Conservation (phyloP, 2,888 invertebrate genomes). For the Melipona bicolor region DNA sequence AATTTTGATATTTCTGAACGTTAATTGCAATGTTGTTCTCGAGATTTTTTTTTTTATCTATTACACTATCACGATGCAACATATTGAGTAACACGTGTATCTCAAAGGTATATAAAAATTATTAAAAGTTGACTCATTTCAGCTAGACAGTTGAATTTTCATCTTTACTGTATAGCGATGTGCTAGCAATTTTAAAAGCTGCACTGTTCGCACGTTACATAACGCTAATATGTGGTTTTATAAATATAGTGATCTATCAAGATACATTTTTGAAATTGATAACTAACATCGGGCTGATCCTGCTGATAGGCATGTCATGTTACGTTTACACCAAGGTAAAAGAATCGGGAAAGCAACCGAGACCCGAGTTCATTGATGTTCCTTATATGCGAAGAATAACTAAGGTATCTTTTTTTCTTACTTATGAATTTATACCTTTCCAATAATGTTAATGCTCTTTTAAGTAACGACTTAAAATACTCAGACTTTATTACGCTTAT, state of each 20-base stretch:
- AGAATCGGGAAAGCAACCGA: slow-evolving; percentile 58
- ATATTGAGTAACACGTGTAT: background rate
- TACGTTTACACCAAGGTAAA: slow-evolving; percentile 35
- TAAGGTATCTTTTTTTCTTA: slow-evolving; percentile 65
- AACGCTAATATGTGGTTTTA: slow-evolving; percentile 13
- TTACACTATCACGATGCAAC: background rate
- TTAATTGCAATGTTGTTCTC: background rate
- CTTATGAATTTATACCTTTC: background rate
- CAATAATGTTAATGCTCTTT: background rate
- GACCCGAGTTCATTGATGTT: slow-evolving; percentile 70
- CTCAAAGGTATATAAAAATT: slow-evolving; percentile 6
- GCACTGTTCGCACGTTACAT: background rate
- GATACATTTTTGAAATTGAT: slow-evolving; percentile 56
- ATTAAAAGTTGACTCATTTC: background rate
- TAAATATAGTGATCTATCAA: slow-evolving; percentile 23
- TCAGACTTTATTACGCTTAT: background rate
- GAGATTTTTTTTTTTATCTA: background rate
- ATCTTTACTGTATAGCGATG: background rate
- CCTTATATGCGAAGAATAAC: slow-evolving; percentile 69
- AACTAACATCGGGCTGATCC: slow-evolving; percentile 56
- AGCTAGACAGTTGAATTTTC: slow-evolving; percentile 10
- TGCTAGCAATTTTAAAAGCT: background rate
- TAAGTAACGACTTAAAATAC: background rate
- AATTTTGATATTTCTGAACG: background rate
- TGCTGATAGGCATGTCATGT: slow-evolving; percentile 50